Conservation (phyloP, 2,888 invertebrate genomes). For the Allygus modestus region DNA sequence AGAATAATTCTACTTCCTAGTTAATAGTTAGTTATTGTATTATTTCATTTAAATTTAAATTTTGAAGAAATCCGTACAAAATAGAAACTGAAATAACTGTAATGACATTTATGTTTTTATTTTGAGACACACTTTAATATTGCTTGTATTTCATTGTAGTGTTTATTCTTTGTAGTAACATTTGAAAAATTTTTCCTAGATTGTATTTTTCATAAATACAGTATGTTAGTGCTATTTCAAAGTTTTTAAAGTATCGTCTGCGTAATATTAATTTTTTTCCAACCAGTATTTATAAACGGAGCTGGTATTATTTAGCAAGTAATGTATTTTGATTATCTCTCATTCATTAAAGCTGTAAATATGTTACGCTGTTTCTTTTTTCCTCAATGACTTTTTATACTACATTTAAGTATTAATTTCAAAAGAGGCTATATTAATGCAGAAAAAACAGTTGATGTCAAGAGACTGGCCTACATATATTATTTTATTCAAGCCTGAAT, state of each 20-base stretch:
- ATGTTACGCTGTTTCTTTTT: not conserved
- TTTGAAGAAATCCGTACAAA: no score
- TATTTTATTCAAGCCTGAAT: no score
- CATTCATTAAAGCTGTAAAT: constrained; percentile 10
- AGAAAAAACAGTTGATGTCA: no score
- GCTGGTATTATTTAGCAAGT: constrained; percentile 11
- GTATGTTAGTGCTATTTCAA: not conserved
- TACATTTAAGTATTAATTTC: no score
- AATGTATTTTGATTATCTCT: constrained; percentile 7
- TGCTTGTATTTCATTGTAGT: not conserved
- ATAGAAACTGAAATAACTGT: no score
- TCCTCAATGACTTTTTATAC: no score
- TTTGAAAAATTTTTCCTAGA: not conserved
- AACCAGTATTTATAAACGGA: not conserved
- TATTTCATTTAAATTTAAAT: no score
- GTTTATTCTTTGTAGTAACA: no score
- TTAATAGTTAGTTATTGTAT: no score
- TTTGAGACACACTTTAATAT: not conserved
- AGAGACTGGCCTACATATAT: no score
- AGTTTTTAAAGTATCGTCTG: not conserved
- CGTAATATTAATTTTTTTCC: not conserved
- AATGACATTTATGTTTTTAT: not conserved
- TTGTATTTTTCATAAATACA: not conserved
- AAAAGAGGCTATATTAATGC: no score
- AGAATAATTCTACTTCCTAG: no score